These are phyloP conservation scores for Malachius bipustulatus DNA, from an alignment of 2,888 invertebrate species.

Conservation along the genomic window DNA sequence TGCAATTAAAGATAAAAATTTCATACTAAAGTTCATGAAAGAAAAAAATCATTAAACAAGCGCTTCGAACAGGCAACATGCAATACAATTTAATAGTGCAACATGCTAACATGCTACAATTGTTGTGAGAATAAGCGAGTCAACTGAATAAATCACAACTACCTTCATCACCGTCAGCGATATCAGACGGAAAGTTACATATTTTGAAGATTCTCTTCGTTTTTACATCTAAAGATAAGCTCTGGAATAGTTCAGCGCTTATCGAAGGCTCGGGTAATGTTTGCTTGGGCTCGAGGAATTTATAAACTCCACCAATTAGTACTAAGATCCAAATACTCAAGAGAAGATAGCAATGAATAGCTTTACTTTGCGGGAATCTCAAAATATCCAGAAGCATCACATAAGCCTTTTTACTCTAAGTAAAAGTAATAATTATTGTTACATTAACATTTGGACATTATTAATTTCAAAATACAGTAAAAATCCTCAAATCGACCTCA, in stretches of 20 bases:
- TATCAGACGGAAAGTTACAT: conserved; percentile 62
- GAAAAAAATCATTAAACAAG: conserved; percentile 2
- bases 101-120: not conserved
- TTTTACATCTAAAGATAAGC: conserved; percentile 48
- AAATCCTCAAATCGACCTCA: too few relatives aligned
- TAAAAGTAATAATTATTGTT: too few relatives aligned
- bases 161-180: conserved; percentile 65
- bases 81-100: not conserved
- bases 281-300: conserved; percentile 44
- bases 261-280: conserved; percentile 24
- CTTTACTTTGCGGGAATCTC: conserved; percentile 58
- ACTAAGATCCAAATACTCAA: conserved; percentile 74
- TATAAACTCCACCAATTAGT: conserved; percentile 69
- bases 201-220: conserved; percentile 53
- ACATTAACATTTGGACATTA: too few relatives aligned
- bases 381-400: conserved; percentile 38
- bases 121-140: not conserved
- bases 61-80: not conserved
- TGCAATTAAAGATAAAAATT: too few relatives aligned
- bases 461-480: too few relatives aligned
- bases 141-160: conserved; percentile 15
- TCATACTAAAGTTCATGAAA: too few relatives aligned
- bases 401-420: too few relatives aligned
- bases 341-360: conserved; percentile 69
- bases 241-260: conserved; percentile 30